A percentile compares a stretch with the other conserved stretches of the same genome.
Evolutionary conservation across 2,113 vertebrate species (phyloP).

Genomic region (Cettia cetti): DNA sequence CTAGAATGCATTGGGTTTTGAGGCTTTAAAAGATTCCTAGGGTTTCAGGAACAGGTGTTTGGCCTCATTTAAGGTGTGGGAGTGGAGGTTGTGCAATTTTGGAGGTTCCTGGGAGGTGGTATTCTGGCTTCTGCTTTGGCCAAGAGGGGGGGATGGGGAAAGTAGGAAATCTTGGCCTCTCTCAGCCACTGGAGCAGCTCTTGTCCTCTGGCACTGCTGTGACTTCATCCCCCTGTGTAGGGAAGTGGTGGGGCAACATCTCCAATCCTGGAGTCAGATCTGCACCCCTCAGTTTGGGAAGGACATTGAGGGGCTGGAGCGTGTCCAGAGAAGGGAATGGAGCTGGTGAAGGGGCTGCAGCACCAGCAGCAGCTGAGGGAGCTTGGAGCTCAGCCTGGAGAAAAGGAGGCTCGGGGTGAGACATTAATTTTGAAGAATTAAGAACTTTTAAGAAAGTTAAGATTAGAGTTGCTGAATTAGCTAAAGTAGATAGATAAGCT

Average conservation of each 20-base stretch:
- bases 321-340: fast-evolving
- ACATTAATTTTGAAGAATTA: too few relatives aligned
- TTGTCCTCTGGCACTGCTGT: background rate
- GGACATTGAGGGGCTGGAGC: background rate
- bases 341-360: background rate
- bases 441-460: too few relatives aligned
- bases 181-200: background rate
- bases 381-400: background rate
- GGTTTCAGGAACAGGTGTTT: background rate
- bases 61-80: background rate
- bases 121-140: background rate
- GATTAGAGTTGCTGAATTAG: too few relatives aligned
- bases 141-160: background rate
- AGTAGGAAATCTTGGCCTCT: background rate
- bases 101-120: background rate
- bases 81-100: background rate
- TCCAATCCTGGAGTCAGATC: background rate
- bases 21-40: background rate
- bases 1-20: background rate
- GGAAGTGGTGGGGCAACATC: background rate
- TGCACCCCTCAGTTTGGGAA: background rate
- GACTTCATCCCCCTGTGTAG: background rate
- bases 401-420: background rate
- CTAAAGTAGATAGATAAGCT: too few relatives aligned
- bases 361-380: background rate